Evolutionary conservation across 35 echinoderm and acorn worm species (phyloP).

Genomic region (Patiria miniata): DNA sequence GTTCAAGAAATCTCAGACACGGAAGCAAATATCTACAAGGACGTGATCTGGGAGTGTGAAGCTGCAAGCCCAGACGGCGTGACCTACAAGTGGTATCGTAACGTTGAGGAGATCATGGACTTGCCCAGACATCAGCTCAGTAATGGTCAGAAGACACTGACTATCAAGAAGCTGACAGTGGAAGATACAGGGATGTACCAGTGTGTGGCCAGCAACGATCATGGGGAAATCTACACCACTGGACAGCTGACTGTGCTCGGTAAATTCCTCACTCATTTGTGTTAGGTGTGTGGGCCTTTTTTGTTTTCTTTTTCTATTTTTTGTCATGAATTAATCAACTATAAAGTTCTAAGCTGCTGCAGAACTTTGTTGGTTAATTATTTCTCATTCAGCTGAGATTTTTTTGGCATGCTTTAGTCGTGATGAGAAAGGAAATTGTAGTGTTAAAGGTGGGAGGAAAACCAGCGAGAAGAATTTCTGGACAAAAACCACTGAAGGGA

Average conservation of each 20-base stretch:
- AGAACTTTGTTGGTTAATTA: not conserved
- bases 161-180: slow-evolving; percentile 35
- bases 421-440: too few relatives aligned
- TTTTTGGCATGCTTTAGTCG: too few relatives aligned
- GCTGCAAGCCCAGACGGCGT: slow-evolving; percentile 49
- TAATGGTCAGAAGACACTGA: slow-evolving; percentile 40
- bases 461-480: too few relatives aligned
- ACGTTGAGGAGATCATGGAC: slow-evolving; percentile 27
- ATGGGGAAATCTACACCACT: slow-evolving; percentile 59
- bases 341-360: not conserved
- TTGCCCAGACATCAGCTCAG: slow-evolving; percentile 39
- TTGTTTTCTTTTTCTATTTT: too few relatives aligned
- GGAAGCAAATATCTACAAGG: slow-evolving; percentile 51
- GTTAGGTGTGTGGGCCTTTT: not conserved
- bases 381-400: too few relatives aligned
- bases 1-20: not conserved
- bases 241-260: slow-evolving; percentile 74
- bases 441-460: too few relatives aligned
- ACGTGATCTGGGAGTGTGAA: slow-evolving; percentile 50
- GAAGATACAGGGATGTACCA: slow-evolving; percentile 84
- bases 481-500: too few relatives aligned
- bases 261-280: slow-evolving; percentile 7
- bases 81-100: slow-evolving; percentile 79
- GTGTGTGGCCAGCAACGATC: slow-evolving; percentile 66
- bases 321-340: not conserved